A percentile compares a stretch with the other conserved stretches of the same genome.
These are phyloP conservation scores for Euplexia lucipara DNA, from an alignment of 2,888 invertebrate genomes.

Conservation along the genomic window DNA sequence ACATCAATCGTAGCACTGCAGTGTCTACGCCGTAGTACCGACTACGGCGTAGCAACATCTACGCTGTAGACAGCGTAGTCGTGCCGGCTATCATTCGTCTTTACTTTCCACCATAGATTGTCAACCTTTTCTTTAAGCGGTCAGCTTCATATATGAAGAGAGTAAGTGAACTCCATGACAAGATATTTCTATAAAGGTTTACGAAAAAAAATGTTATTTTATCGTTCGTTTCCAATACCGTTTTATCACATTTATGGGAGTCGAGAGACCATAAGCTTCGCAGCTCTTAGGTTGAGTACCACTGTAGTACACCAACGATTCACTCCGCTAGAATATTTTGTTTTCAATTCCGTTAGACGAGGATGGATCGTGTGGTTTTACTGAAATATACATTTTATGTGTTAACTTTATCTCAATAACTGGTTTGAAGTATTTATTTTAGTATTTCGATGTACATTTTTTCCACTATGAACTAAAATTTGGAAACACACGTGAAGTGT, in stretches of 20 bases:
- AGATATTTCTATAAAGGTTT: not conserved
- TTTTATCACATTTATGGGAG: not conserved
- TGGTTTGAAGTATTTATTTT: constrained; percentile 31
- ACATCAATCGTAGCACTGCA: constrained; percentile 43
- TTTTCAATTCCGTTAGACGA: constrained; percentile 55
- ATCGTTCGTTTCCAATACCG: not conserved
- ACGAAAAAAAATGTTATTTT: not conserved
- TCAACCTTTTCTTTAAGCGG: constrained; percentile 9
- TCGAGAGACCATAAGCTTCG: not conserved
- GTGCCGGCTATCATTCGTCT: constrained; percentile 43
- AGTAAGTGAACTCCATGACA: not conserved
- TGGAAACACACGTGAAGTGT: not conserved
- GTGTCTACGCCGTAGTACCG: constrained; percentile 35
- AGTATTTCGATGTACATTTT: not conserved
- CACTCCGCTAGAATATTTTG: constrained; percentile 60
- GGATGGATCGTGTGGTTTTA: constrained; percentile 53
- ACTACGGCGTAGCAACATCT: constrained; percentile 48
- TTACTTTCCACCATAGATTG: constrained; percentile 24
- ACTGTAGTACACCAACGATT: constrained; percentile 31
- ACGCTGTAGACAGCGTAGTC: constrained; percentile 50
- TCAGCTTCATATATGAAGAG: not conserved
- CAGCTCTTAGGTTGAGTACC: constrained; percentile 14
- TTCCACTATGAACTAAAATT: constrained; percentile 10
- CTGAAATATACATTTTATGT: constrained; percentile 46
- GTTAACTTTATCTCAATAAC: constrained; percentile 38